Conservation (phyloP, 2,113 vertebrate genomes). For the Dicerorhinus sumatrensis region DNA sequence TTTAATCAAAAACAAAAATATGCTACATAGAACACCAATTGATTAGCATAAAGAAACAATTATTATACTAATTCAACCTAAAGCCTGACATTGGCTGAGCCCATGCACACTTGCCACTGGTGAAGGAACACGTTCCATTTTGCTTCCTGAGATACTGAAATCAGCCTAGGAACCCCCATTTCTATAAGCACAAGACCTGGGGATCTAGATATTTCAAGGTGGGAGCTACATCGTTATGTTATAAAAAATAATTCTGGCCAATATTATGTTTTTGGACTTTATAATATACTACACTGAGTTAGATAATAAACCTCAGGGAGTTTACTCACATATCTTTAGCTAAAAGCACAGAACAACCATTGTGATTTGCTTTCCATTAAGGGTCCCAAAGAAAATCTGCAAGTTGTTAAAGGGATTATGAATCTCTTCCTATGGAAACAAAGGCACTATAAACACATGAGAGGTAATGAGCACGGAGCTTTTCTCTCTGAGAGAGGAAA, state of each 20-base stretch:
- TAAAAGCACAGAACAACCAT: not conserved
- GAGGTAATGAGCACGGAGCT: not conserved
- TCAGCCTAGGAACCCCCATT: not conserved
- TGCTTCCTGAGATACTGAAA: not conserved
- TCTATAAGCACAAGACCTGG: not conserved
- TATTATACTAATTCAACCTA: not conserved
- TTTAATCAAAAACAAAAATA: not conserved
- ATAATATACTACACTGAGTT: not conserved
- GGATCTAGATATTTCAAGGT: not conserved
- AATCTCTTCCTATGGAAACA: not conserved
- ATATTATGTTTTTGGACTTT: not conserved
- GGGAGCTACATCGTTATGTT: not conserved
- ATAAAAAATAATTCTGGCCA: not conserved
- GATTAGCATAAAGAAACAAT: not conserved
- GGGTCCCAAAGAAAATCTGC: not conserved
- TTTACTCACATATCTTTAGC: not conserved
- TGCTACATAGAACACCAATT: not conserved
- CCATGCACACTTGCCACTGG: not conserved
- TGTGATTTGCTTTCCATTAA: slow-evolving; percentile 43
- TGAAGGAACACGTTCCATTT: not conserved
- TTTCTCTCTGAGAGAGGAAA: slow-evolving; percentile 37
- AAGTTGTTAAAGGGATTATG: not conserved
- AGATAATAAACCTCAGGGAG: slow-evolving; percentile 6
- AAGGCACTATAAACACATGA: not conserved
- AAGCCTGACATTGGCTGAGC: not conserved